phyloP scores from a whole-genome alignment of 2,888 invertebrate species.

The Drosophila austrosaltans region DNA sequence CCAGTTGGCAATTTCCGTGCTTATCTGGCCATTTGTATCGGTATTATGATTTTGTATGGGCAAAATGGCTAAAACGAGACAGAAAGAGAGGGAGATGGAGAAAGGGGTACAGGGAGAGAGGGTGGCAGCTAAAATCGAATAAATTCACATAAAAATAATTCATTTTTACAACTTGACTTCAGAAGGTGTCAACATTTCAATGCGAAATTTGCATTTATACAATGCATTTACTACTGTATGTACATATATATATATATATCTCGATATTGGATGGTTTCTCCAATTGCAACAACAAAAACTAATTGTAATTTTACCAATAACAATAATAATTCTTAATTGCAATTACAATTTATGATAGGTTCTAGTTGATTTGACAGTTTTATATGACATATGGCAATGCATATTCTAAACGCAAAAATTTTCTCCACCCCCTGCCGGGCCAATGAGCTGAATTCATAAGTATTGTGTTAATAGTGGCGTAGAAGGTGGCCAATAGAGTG shows the following conservation, averaged over 20 bases:
- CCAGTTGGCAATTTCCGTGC: slow-evolving; percentile 39
- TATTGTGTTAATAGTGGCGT: background rate
- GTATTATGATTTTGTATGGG: slow-evolving; percentile 2
- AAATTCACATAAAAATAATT: slow-evolving; percentile 20
- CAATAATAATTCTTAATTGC: slow-evolving; percentile 54
- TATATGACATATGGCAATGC: slow-evolving; percentile 43
- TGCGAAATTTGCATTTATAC: slow-evolving; percentile 2
- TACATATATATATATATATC: background rate
- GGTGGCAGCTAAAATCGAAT: background rate
- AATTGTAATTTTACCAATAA: slow-evolving; percentile 7
- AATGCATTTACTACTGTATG: no score
- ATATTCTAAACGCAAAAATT: slow-evolving; percentile 35
- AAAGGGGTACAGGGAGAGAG: background rate
- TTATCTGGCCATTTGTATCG: slow-evolving; percentile 27
- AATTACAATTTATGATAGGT: slow-evolving; percentile 57
- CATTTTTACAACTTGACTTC: slow-evolving; percentile 19
- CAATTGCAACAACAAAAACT: background rate
- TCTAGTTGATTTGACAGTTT: slow-evolving; percentile 57
- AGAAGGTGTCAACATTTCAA: slow-evolving; percentile 8
- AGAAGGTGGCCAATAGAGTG: background rate
- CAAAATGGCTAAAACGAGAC: slow-evolving; percentile 14
- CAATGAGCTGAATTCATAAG: slow-evolving; percentile 6
- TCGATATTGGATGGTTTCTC: slow-evolving; percentile 5
- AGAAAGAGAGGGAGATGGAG: background rate
- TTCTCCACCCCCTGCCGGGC: background rate